Evolutionary conservation across 1,140 invertebrate genomes (phyloP).

Genomic region (Pseudomyrmex gracilis): DNA sequence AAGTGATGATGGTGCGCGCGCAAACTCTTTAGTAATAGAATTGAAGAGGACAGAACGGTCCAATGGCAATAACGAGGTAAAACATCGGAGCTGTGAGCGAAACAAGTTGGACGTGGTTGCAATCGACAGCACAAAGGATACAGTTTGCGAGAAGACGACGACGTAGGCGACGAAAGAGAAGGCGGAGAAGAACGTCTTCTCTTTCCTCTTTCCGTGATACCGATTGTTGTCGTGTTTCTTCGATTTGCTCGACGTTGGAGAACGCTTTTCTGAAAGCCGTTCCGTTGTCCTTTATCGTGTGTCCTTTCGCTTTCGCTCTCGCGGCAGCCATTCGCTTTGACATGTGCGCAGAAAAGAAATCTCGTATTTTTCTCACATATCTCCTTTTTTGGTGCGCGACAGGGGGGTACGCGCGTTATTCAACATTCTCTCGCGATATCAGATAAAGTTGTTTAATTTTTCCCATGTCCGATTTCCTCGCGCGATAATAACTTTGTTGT

Average conservation of each 20-base stretch:
- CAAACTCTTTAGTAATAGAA: conserved; percentile 29
- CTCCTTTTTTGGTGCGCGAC: too few species aligned
- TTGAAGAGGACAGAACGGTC: conserved; percentile 11
- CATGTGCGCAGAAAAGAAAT: conserved; percentile 18
- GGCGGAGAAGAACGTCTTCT: neutral
- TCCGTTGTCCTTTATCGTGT: conserved; percentile 45
- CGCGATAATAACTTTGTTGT: too few species aligned
- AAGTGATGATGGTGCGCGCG: neutral
- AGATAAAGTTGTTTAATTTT: neutral
- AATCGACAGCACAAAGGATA: conserved; percentile 39
- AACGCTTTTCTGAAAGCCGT: conserved; percentile 8
- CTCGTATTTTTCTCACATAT: conserved; percentile 32
- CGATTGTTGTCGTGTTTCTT: conserved; percentile 36
- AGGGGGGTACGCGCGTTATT: conserved; percentile 15
- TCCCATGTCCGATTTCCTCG: too few species aligned
- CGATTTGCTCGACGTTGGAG: conserved; percentile 6
- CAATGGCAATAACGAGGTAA: conserved; percentile 30
- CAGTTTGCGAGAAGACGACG: neutral
- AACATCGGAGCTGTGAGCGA: conserved; percentile 12
- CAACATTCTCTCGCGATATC: conserved; percentile 3
- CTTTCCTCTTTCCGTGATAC: conserved; percentile 20
- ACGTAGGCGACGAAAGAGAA: neutral
- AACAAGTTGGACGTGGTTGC: conserved; percentile 41
- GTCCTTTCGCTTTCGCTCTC: conserved; percentile 24
- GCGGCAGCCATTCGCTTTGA: neutral